phyloP scores from a whole-genome alignment of 2,888 invertebrate species.

The Neoscelio sp. region DNA sequence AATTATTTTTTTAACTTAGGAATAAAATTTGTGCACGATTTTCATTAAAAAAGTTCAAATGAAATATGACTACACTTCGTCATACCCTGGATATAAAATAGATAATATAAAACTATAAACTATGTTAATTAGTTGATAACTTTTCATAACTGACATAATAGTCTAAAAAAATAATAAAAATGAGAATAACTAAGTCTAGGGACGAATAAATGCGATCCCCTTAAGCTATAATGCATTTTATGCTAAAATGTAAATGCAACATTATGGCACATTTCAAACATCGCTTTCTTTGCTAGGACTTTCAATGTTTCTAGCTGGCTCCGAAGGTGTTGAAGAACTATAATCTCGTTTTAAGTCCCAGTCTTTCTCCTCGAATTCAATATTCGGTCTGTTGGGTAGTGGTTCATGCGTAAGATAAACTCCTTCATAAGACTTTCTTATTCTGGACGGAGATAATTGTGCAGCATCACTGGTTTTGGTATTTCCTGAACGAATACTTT shows the following conservation, averaged over 20 bases:
- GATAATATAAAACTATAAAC: no score
- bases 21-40: constrained; percentile 11
- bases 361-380: constrained; percentile 92
- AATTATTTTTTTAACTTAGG: constrained; percentile 12
- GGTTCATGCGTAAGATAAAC: constrained; percentile 94
- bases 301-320: constrained; percentile 72
- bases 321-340: constrained; percentile 54
- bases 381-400: constrained; percentile 88
- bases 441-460: constrained; percentile 83
- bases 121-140: no score
- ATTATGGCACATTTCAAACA: constrained; percentile 72
- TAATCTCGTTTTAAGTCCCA: constrained; percentile 86
- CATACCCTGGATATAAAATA: no score
- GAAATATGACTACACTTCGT: background rate
- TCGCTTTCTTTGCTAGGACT: constrained; percentile 80
- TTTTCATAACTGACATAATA: no score
- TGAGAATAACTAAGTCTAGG: no score
- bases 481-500: constrained; percentile 43
- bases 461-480: constrained; percentile 53
- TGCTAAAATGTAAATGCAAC: constrained; percentile 1
- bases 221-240: background rate
- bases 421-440: constrained; percentile 90
- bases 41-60: background rate
- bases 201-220: no score
- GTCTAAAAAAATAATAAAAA: no score